Percentiles rank a stretch among this genome's conserved stretches.
Conservation (phyloP, 2,113 vertebrate genomes). For the Tachysurus fulvidraco region DNA sequence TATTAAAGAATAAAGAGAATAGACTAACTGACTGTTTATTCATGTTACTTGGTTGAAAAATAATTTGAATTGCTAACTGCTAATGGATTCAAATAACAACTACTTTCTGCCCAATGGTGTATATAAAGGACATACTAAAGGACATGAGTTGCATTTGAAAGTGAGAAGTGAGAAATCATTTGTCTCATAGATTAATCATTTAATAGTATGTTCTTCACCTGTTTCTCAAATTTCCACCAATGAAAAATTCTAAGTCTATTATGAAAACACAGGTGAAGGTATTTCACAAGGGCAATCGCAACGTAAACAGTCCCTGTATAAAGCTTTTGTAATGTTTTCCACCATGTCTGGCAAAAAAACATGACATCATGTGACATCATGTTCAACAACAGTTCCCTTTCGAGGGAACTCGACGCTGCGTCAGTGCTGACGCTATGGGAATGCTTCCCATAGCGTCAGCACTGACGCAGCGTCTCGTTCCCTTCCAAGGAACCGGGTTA, state of each 20-base stretch:
- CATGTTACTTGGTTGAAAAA: no score
- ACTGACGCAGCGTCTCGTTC: no score
- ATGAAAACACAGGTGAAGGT: background rate
- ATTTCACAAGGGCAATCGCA: background rate
- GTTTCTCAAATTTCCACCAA: background rate
- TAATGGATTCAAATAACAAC: background rate
- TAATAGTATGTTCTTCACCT: background rate
- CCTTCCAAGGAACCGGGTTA: no score
- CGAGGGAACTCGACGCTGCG: no score
- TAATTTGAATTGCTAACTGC: background rate
- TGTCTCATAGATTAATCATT: background rate
- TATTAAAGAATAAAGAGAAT: no score
- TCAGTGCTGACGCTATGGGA: no score
- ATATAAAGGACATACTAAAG: background rate
- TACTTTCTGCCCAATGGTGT: background rate
- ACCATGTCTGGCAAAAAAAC: background rate
- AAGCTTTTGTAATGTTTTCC: background rate
- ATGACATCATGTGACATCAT: no score
- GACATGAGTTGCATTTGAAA: background rate
- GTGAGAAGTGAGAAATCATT: no score
- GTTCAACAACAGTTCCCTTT: no score
- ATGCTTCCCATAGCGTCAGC: no score
- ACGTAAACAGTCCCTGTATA: background rate
- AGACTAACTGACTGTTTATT: no score
- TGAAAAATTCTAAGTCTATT: background rate